Evolutionary conservation across 2,888 invertebrate species (phyloP).

Genomic region (Perithous albicinctus): DNA sequence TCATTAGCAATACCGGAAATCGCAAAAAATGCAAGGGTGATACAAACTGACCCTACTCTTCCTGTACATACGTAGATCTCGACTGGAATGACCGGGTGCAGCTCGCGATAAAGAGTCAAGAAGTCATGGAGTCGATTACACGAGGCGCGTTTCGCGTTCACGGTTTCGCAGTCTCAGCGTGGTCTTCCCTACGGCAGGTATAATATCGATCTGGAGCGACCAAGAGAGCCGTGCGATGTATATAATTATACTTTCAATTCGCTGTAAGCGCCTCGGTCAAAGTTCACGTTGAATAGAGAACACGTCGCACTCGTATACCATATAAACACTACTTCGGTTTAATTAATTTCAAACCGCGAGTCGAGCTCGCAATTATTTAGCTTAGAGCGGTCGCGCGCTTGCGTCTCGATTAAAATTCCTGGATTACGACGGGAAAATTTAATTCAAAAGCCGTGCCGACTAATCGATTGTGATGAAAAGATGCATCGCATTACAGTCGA

Average conservation of each 20-base stretch:
- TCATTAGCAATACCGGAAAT: too few species aligned
- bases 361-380: slow-evolving; percentile 38
- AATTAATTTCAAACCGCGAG: slow-evolving; percentile 74
- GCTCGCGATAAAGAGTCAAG: neutral
- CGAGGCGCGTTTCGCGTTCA: slow-evolving; percentile 55
- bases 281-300: slow-evolving; percentile 70
- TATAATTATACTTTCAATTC: slow-evolving; percentile 76
- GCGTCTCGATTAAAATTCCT: slow-evolving; percentile 20
- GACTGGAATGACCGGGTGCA: neutral
- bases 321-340: slow-evolving; percentile 72
- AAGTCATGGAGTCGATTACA: slow-evolving; percentile 58
- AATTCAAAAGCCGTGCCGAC: neutral
- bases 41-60: too few species aligned
- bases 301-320: slow-evolving; percentile 49
- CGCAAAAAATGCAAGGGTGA: too few species aligned
- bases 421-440: neutral
- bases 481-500: neutral
- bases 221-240: slow-evolving; percentile 70
- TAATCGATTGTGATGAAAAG: neutral
- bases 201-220: slow-evolving; percentile 49
- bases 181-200: slow-evolving; percentile 47
- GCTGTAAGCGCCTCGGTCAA: slow-evolving; percentile 73
- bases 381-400: neutral
- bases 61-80: neutral
- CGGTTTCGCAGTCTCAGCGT: slow-evolving; percentile 7